Evolutionary conservation across 2,888 invertebrate genomes (phyloP), one percentile per base, ranked within the genome.

Genomic region (Cerceris rybyensis): DNA sequence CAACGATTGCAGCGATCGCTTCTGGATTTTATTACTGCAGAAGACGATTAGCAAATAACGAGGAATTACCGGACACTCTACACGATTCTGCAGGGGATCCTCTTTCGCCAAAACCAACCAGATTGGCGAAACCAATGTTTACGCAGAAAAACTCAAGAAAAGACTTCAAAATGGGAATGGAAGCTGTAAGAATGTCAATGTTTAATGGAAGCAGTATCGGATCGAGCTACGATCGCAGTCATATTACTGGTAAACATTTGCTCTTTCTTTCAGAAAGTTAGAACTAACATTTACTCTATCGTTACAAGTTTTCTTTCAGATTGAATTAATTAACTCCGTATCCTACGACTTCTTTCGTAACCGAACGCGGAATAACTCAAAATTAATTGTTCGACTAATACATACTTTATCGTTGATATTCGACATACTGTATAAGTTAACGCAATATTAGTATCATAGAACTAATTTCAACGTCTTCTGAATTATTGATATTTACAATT

Each of bases 191-290:
- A 70, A 95, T 96, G 95, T 95, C 96, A 0, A 94, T 95, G 80
- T 88, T 96, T 11, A 95, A 94, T 69, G 94, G 94, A 2, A 94
- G 94, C 58, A 95, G 94, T 75, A 94, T 94, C 82, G 94, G 94
- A 83, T 95, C 95, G 17, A 95, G 95, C 76, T 95, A 95, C 81
- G 95, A 95, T 88, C 94, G 96, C 55, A 95, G 95, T 90, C 95
- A 95, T 81, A 95, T 96, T 67, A 96, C 96, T 5, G 96, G 96
- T 82, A 93, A 93, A 4, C 83, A 46, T 13, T 66, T 16, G 13
- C 14, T 4, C n/a, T 13, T 0, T 0, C n/a, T 58, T 5, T 39
- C 39, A 7, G 0, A 58, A 58, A 41, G 7, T 28, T 28, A 58
- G 16, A 58, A 6, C 60, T 43, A 59, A 8, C 41, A 60, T 17